Evolutionary conservation across 2,888 invertebrate genomes (phyloP).

Genomic region (Alloscopus bannaensis): DNA sequence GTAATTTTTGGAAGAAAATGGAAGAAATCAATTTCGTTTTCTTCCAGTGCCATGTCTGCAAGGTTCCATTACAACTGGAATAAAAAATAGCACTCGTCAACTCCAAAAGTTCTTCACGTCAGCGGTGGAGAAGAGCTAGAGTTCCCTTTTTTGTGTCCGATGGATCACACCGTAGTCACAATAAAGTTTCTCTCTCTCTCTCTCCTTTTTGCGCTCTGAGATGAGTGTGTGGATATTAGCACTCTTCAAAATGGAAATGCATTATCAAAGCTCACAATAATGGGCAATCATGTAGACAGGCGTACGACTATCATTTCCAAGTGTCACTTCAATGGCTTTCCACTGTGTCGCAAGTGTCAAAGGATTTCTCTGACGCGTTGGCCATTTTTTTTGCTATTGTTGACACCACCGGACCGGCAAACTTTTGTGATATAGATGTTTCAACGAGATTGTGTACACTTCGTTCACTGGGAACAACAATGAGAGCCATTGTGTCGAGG

Average conservation of each 20-base stretch:
- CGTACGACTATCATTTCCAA: conserved; percentile 24
- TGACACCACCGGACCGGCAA: too few relatives aligned
- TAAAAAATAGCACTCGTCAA: conserved; percentile 43
- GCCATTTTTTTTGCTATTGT: too few relatives aligned
- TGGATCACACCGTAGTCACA: background rate
- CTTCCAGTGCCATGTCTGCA: too few relatives aligned
- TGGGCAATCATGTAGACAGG: background rate
- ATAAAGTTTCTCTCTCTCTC: background rate
- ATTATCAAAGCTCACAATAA: background rate
- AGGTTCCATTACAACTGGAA: conserved; percentile 58
- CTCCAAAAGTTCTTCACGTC: conserved; percentile 41
- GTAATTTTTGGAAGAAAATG: too few relatives aligned
- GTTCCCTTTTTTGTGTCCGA: conserved; percentile 1
- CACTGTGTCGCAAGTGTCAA: conserved; percentile 33
- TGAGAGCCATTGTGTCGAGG: too few relatives aligned
- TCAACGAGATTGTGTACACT: background rate
- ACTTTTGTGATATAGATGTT: background rate
- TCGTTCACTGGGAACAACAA: too few relatives aligned
- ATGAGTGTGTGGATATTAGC: conserved; percentile 6
- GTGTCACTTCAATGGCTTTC: conserved; percentile 46
- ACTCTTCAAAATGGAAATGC: background rate
- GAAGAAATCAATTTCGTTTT: too few relatives aligned
- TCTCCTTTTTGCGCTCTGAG: background rate
- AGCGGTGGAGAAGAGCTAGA: background rate
- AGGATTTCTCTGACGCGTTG: too few relatives aligned